phyloP scores from a whole-genome alignment of 2,113 vertebrate species.

The Tetrax tetrax region DNA sequence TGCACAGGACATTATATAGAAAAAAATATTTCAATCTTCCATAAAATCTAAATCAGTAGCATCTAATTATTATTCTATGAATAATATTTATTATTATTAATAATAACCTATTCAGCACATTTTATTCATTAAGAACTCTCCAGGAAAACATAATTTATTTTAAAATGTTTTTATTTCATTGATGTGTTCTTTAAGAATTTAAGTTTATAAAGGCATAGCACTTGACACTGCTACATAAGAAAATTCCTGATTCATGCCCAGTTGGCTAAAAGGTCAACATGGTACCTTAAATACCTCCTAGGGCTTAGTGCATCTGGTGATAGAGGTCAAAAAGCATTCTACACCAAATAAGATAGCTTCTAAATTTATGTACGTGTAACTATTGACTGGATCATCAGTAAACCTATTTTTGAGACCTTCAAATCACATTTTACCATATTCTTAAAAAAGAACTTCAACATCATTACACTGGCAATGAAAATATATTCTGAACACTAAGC shows the following conservation, averaged over 20 bases:
- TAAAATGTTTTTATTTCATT: neutral
- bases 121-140: neutral
- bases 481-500: neutral
- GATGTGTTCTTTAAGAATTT: neutral
- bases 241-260: neutral
- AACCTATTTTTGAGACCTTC: neutral
- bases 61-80: neutral
- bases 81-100: no score
- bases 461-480: neutral
- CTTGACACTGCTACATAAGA: neutral
- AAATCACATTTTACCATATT: neutral
- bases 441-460: neutral
- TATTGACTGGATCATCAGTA: neutral
- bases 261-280: neutral
- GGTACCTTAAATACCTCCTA: neutral
- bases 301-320: neutral
- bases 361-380: neutral
- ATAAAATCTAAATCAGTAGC: neutral
- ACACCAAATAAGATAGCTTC: neutral
- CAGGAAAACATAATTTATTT: neutral
- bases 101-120: neutral
- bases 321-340: neutral
- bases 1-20: neutral
- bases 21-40: neutral
- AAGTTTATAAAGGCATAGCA: neutral